Evolutionary conservation across 2,113 vertebrate genomes (phyloP).

Genomic region (Herpailurus yagouaroundi): DNA sequence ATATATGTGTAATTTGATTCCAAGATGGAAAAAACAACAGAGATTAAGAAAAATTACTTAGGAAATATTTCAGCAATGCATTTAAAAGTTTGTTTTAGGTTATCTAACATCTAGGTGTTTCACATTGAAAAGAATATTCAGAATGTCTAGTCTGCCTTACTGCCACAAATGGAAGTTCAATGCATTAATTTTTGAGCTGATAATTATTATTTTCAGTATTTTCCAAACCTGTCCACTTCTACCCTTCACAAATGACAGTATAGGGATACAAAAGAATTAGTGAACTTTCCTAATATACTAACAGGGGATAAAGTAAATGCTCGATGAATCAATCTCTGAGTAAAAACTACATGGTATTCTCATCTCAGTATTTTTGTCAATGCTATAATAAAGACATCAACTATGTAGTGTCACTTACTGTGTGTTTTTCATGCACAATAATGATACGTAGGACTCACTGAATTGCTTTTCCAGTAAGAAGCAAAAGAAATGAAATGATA

Average conservation of each 20-base stretch:
- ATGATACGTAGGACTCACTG: background rate
- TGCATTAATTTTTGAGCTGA: background rate
- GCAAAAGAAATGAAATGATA: background rate
- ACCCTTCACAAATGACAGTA: background rate
- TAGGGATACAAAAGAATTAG: background rate
- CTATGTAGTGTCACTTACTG: background rate
- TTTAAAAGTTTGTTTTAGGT: background rate
- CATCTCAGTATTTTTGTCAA: background rate
- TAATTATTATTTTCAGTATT: background rate
- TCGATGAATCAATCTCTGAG: background rate
- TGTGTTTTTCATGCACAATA: background rate
- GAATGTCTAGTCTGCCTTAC: background rate
- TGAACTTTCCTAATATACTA: background rate
- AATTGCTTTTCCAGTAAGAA: background rate
- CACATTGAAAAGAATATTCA: background rate
- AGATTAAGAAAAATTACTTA: background rate
- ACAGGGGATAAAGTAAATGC: background rate
- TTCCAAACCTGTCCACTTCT: background rate
- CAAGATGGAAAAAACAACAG: background rate
- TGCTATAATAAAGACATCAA: background rate
- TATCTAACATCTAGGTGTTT: background rate
- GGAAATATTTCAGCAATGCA: background rate
- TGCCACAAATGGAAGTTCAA: background rate
- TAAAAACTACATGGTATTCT: background rate
- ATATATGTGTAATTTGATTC: background rate